Conservation (phyloP, 2,888 invertebrate species). For the Drosophila tripunctata region DNA sequence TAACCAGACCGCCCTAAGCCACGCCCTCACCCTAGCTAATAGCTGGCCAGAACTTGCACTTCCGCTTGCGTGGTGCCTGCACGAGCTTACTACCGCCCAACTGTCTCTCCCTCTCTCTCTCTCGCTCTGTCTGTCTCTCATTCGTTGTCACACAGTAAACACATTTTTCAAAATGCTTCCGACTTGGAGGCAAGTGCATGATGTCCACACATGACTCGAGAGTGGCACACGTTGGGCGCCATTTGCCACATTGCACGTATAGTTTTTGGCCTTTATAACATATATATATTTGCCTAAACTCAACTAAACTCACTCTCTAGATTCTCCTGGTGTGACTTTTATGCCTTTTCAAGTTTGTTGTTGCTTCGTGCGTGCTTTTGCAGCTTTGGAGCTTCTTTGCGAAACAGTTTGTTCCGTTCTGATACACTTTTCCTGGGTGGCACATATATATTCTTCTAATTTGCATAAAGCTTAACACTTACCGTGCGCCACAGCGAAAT, state of each 20-base stretch:
- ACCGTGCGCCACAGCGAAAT: too few species aligned
- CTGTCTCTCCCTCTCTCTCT: slow-evolving; percentile 2
- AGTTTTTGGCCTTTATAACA: slow-evolving; percentile 21
- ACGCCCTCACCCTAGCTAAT: slow-evolving; percentile 5
- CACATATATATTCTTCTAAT: slow-evolving; percentile 1
- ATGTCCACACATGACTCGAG: slow-evolving; percentile 60
- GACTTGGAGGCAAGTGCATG: slow-evolving; percentile 17
- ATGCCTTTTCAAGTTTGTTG: slow-evolving; percentile 18
- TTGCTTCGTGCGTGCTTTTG: slow-evolving; percentile 39
- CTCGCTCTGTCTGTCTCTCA: slow-evolving; percentile 20
- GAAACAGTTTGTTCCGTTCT: slow-evolving; percentile 16
- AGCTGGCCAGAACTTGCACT: slow-evolving; percentile 34
- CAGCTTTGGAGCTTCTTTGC: slow-evolving; percentile 15
- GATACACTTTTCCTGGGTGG: slow-evolving; percentile 5
- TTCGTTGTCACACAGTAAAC: slow-evolving; percentile 72
- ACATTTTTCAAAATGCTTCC: slow-evolving; percentile 73
- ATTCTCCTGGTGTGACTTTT: slow-evolving; percentile 21
- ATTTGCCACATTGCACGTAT: slow-evolving; percentile 31
- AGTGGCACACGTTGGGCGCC: slow-evolving; percentile 25
- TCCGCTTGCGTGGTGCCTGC: slow-evolving; percentile 45
- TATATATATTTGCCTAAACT: slow-evolving; percentile 55
- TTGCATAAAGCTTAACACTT: slow-evolving; percentile 15
- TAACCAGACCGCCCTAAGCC: slow-evolving; percentile 35
- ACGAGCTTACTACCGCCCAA: too few species aligned
- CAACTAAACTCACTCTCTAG: not conserved